Conservation (phyloP, 2,888 invertebrate genomes). For the Eupeodes latifasciatus region DNA sequence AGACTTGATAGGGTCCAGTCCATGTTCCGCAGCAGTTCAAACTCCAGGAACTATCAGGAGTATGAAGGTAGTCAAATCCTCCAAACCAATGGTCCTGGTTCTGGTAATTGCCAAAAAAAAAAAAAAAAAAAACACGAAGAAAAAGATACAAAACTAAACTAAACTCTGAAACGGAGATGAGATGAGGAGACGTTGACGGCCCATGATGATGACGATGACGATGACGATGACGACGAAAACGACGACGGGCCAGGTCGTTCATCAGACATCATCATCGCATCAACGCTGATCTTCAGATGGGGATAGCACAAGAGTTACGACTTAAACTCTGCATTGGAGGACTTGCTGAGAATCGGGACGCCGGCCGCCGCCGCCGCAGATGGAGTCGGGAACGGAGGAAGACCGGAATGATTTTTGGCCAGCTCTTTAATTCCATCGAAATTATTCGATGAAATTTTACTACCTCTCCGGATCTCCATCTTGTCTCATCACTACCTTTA, state of each 20-base stretch:
- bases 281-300: constrained; percentile 68
- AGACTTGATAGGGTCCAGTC: neutral
- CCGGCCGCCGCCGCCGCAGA: neutral
- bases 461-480: constrained; percentile 39
- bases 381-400: neutral
- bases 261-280: constrained; percentile 76
- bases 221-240: constrained; percentile 14
- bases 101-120: constrained; percentile 70
- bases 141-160: neutral
- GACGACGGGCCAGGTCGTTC: constrained; percentile 68
- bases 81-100: constrained; percentile 57
- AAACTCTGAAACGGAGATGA: constrained; percentile 15
- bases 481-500: neutral
- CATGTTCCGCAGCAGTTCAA: too few relatives aligned
- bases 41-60: neutral
- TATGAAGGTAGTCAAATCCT: constrained; percentile 38
- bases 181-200: constrained; percentile 62
- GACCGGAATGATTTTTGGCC: constrained; percentile 53
- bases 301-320: constrained; percentile 73
- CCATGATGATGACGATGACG: constrained; percentile 60
- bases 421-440: constrained; percentile 72
- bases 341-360: neutral
- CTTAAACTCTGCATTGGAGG: neutral
- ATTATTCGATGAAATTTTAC: constrained; percentile 71
- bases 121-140: neutral